A percentile compares a stretch with the other conserved stretches of the same genome.
Evolutionary conservation across 2,888 invertebrate species (phyloP).

Genomic region (Chesias legatella): DNA sequence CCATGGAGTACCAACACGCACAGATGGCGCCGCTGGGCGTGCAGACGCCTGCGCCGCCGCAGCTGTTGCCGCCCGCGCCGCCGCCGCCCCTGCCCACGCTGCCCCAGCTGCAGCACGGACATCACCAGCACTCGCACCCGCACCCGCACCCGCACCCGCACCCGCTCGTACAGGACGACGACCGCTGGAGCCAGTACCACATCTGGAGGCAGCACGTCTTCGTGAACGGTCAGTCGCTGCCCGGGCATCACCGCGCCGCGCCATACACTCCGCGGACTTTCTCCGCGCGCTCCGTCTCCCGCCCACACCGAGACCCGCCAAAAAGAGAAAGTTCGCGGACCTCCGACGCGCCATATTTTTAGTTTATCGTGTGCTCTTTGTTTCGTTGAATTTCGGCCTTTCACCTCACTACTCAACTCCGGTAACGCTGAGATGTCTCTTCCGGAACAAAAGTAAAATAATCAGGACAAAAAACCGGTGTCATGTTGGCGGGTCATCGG

Average conservation of each 20-base stretch:
- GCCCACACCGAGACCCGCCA: slow-evolving; percentile 14
- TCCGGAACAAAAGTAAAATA: neutral
- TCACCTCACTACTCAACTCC: slow-evolving; percentile 15
- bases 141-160: slow-evolving; percentile 58
- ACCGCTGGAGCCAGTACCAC: slow-evolving; percentile 88
- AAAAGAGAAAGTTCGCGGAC: slow-evolving; percentile 61
- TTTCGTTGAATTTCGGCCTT: slow-evolving; percentile 55
- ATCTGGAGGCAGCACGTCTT: slow-evolving; percentile 90
- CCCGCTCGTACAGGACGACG: slow-evolving; percentile 80
- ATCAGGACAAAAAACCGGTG: neutral
- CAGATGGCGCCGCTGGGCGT: slow-evolving; percentile 80
- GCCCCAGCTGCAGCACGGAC: slow-evolving; percentile 81
- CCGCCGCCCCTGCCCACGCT: slow-evolving; percentile 84
- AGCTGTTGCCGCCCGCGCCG: slow-evolving; percentile 77
- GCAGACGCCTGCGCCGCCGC: slow-evolving; percentile 82
- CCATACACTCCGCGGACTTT: slow-evolving; percentile 39
- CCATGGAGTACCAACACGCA: slow-evolving; percentile 76
- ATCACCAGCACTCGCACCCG: slow-evolving; percentile 40
- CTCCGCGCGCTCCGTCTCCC: slow-evolving; percentile 33
- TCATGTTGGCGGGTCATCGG: slow-evolving; percentile 26
- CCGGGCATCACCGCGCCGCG: slow-evolving; percentile 36
- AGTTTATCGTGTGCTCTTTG: slow-evolving; percentile 61
- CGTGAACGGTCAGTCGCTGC: slow-evolving; percentile 84
- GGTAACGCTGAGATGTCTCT: neutral
- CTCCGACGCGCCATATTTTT: slow-evolving; percentile 54